Evolutionary conservation across 1,140 invertebrate genomes (phyloP).

Genomic region (Caenorhabditis inopinata): DNA sequence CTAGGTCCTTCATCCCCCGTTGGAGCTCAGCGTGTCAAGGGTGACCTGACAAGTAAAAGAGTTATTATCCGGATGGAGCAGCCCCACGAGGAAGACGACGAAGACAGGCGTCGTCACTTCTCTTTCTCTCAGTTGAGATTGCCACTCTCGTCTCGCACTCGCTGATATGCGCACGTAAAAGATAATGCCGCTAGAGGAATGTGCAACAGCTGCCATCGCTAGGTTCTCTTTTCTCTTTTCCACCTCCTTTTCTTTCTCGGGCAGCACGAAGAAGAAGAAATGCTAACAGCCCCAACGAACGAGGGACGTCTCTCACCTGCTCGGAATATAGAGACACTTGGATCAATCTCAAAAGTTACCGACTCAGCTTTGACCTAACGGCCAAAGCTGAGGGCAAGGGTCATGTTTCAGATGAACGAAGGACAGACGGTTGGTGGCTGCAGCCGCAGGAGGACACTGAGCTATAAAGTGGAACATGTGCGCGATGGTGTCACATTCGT

Average conservation of each 20-base stretch:
- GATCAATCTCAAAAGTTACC: slow-evolving; percentile 20
- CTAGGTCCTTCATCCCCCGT: not conserved
- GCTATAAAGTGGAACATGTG: no score
- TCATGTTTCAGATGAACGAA: not conserved
- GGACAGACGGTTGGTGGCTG: not conserved
- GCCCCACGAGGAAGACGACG: not conserved
- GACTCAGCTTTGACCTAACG: not conserved
- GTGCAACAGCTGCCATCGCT: not conserved
- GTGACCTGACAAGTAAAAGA: slow-evolving; percentile 29
- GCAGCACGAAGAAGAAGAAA: not conserved
- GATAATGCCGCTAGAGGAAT: not conserved
- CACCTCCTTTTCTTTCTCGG: not conserved
- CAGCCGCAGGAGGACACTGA: no score
- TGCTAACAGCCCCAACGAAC: not conserved
- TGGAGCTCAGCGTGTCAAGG: no score
- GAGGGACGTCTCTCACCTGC: not conserved
- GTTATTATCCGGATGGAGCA: slow-evolving; percentile 16
- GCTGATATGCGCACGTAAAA: slow-evolving; percentile 20
- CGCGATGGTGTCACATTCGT: no score
- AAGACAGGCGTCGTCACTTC: not conserved
- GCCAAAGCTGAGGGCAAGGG: not conserved
- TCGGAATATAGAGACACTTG: not conserved
- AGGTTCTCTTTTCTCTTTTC: no score
- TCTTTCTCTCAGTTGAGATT: not conserved
- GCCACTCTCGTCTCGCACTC: not conserved